Conservation (phyloP, 2,888 invertebrate species). For the Clusia tigrina region DNA sequence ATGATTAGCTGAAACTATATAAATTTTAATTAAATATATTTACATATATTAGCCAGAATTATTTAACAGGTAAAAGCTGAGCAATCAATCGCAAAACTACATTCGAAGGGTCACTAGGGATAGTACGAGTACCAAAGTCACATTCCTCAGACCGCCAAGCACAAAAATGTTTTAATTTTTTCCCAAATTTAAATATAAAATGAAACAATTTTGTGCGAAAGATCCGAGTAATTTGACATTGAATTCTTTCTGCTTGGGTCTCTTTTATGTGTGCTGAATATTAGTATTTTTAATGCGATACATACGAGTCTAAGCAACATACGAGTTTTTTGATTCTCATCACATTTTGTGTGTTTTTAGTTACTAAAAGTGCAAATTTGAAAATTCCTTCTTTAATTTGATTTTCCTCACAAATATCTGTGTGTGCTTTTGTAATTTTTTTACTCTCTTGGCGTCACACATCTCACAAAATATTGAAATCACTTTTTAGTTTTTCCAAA, state of each 20-base stretch:
- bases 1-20: too few species aligned
- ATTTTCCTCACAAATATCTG: constrained; percentile 16
- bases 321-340: too few species aligned
- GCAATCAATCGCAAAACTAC: too few species aligned
- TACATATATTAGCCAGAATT: too few species aligned
- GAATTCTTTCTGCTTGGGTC: constrained; percentile 42
- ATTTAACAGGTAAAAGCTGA: too few species aligned
- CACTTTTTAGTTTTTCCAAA: background rate
- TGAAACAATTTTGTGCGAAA: background rate
- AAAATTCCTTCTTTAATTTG: constrained; percentile 9
- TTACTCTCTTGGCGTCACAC: constrained; percentile 15
- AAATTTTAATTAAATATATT: too few species aligned
- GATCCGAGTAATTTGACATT: constrained; percentile 26
- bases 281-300: too few species aligned
- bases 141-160: background rate
- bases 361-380: background rate
- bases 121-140: too few species aligned
- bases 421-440: background rate
- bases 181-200: too few species aligned
- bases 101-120: too few species aligned
- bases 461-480: background rate
- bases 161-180: background rate
- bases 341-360: background rate
- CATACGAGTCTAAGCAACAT: too few species aligned
- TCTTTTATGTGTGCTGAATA: constrained; percentile 49